Evolutionary conservation across 2,797 vertebrate species (phyloP).

Genomic region (Periophthalmus magnuspinnatus): DNA sequence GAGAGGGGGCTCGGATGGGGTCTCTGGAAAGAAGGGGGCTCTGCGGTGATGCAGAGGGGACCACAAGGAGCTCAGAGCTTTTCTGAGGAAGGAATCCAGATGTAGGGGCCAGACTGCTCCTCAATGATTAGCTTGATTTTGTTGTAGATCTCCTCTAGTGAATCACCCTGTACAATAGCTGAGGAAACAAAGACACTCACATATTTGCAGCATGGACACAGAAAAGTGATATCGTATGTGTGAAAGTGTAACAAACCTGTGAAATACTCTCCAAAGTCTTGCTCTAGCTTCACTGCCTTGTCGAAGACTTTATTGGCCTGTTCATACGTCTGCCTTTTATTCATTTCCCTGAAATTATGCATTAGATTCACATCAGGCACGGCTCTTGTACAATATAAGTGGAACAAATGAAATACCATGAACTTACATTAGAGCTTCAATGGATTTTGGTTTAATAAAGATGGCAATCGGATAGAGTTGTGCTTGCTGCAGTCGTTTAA

Average conservation of each 20-base stretch:
- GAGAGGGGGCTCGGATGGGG: conserved; percentile 83
- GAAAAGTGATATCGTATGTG: background rate
- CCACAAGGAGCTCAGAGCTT: conserved; percentile 91
- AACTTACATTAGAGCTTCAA: conserved; percentile 97
- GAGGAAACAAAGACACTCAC: conserved; percentile 36
- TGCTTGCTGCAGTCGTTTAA: conserved; percentile 99
- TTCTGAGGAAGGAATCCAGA: conserved; percentile 98
- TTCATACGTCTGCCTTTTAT: conserved; percentile 96
- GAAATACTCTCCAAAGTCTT: conserved; percentile 98
- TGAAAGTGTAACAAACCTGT: conserved; percentile 82
- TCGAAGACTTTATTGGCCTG: conserved; percentile 98
- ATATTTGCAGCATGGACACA: conserved; percentile 4
- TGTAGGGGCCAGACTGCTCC: conserved; percentile 99
- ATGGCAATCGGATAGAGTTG: conserved; percentile 97
- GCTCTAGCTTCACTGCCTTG: conserved; percentile 98
- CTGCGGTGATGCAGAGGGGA: conserved; percentile 56
- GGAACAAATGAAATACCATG: background rate
- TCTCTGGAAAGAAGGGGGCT: conserved; percentile 79
- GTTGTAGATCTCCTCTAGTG: conserved; percentile 99
- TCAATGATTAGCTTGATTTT: conserved; percentile 99
- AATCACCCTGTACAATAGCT: conserved; percentile 99
- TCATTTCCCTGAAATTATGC: conserved; percentile 89
- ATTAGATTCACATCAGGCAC: conserved; percentile 1
- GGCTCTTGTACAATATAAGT: background rate
- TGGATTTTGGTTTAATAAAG: conserved; percentile 99